phyloP scores from a whole-genome alignment of 1,140 invertebrate species.

The Macrotrachela quadricornifera region DNA sequence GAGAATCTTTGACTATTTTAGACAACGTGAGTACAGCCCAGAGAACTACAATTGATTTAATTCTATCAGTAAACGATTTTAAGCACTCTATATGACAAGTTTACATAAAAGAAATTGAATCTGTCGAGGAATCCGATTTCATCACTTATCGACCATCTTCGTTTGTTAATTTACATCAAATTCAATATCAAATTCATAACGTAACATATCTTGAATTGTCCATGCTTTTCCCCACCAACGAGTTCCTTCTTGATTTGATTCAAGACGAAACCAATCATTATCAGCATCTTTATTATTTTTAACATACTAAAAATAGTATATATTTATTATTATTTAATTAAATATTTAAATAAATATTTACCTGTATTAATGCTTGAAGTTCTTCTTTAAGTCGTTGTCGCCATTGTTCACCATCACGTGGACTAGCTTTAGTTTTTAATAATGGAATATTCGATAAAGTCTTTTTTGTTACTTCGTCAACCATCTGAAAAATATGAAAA shows the following conservation, averaged over 20 bases:
- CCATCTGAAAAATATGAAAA: too few species aligned
- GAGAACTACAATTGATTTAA: too few species aligned
- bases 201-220: conserved; percentile 30
- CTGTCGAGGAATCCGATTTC: too few species aligned
- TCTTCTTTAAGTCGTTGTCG: conserved; percentile 83
- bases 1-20: too few species aligned
- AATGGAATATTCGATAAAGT: conserved; percentile 74
- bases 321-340: neutral
- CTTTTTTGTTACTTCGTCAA: conserved; percentile 70
- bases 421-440: conserved; percentile 82
- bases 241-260: conserved; percentile 92
- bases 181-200: conserved; percentile 67
- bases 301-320: too few species aligned
- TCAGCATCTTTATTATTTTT: conserved; percentile 84
- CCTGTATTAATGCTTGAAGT: conserved; percentile 62
- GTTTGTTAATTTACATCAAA: too few species aligned
- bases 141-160: too few species aligned
- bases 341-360: neutral
- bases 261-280: conserved; percentile 93
- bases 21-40: too few species aligned
- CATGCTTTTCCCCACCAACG: conserved; percentile 98
- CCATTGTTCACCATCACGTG: conserved; percentile 85
- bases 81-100: too few species aligned
- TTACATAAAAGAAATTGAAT: too few species aligned
- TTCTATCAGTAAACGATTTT: too few species aligned